Percentiles rank a stretch among this genome's conserved stretches.
Evolutionary conservation across 2,888 invertebrate species (phyloP).

Genomic region (Euproctis similis): DNA sequence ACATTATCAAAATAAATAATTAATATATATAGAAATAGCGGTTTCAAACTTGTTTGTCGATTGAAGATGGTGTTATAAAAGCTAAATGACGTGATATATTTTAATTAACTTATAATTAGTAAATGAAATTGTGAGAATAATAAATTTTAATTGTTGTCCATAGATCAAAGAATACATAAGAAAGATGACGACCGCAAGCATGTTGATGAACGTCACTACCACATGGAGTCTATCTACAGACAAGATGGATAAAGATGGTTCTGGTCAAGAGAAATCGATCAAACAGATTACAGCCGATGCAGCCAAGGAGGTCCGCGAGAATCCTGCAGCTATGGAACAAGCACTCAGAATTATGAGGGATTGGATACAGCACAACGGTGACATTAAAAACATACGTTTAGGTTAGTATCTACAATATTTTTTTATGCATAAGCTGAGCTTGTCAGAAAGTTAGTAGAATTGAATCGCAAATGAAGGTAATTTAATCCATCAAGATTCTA

Average conservation of each 20-base stretch:
- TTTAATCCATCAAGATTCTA: too few species aligned
- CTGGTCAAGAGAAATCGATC: constrained; percentile 27
- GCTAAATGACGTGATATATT: too few species aligned
- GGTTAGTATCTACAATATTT: too few species aligned
- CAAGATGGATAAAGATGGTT: constrained; percentile 45
- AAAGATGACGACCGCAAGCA: constrained; percentile 60
- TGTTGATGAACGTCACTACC: constrained; percentile 54
- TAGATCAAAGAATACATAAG: constrained; percentile 7
- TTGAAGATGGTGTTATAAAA: too few species aligned
- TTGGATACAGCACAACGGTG: constrained; percentile 82
- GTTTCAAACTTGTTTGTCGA: too few species aligned
- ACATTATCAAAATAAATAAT: too few species aligned
- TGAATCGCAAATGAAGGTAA: too few species aligned
- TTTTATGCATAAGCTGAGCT: too few species aligned
- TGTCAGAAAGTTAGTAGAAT: too few species aligned
- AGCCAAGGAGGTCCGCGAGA: constrained; percentile 81
- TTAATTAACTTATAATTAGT: too few species aligned
- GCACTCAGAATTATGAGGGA: constrained; percentile 79
- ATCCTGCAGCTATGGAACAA: constrained; percentile 77
- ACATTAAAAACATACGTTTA: constrained; percentile 80
- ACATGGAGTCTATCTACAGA: constrained; percentile 50
- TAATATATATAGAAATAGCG: too few species aligned
- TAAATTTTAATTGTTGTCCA: constrained; percentile 1
- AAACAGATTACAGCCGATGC: constrained; percentile 65
- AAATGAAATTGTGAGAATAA: not conserved